Conservation (phyloP, 2,888 invertebrate genomes). For the Temnothorax rugatulus region DNA sequence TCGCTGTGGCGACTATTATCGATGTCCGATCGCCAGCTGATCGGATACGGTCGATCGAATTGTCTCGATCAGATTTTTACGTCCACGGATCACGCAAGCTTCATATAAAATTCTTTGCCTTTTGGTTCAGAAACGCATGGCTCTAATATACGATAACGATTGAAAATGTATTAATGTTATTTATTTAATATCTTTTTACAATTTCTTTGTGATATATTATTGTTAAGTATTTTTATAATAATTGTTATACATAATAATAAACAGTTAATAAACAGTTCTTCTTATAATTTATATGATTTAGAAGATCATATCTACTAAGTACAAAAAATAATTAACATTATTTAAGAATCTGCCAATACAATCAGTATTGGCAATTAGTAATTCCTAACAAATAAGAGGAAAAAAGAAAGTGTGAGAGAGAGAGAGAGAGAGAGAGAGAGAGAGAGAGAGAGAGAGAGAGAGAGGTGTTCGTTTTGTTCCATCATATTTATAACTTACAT, state of each 20-base stretch:
- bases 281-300: not conserved
- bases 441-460: not conserved
- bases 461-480: not conserved
- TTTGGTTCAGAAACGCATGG: not conserved
- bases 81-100: not conserved
- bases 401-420: not conserved
- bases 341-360: not conserved
- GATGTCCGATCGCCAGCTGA: constrained; percentile 63
- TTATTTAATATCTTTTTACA: not conserved
- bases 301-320: not conserved
- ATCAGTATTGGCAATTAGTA: constrained; percentile 1
- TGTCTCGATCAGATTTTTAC: not conserved
- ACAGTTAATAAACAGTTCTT: not conserved
- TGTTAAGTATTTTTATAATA: no score
- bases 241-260: no score
- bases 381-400: not conserved
- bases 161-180: not conserved
- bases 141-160: not conserved
- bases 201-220: not conserved
- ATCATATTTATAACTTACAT: constrained; percentile 22
- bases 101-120: not conserved
- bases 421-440: not conserved
- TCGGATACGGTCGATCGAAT: constrained; percentile 55
- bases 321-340: not conserved
- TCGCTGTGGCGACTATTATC: constrained; percentile 68